A percentile compares a stretch with the other conserved stretches of the same genome.
Evolutionary conservation across 2,797 vertebrate species (phyloP).

Genomic region (Aulostomus chinensis): DNA sequence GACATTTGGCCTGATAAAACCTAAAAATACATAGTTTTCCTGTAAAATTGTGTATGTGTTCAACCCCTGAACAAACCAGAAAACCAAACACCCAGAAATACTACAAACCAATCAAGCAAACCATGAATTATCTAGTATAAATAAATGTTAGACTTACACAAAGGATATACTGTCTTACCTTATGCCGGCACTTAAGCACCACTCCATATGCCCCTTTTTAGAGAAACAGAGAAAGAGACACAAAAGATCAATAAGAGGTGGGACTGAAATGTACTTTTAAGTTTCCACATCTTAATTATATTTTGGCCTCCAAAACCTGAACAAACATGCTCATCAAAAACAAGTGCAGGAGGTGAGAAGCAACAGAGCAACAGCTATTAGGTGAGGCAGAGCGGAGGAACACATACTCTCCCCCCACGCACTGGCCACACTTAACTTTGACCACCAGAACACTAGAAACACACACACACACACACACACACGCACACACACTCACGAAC

Average conservation of each 20-base stretch:
- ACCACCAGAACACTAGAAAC: neutral
- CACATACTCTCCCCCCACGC: slow-evolving; percentile 35
- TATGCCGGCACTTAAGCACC: slow-evolving; percentile 86
- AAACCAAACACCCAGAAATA: too few species aligned
- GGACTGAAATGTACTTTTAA: slow-evolving; percentile 3
- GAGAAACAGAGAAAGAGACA: slow-evolving; percentile 22
- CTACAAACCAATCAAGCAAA: neutral
- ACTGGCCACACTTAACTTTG: neutral
- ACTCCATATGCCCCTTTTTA: slow-evolving; percentile 83
- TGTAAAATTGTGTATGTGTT: neutral
- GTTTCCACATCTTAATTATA: slow-evolving; percentile 29
- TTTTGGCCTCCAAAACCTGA: slow-evolving; percentile 22
- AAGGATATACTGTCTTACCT: slow-evolving; percentile 72
- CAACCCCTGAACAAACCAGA: neutral
- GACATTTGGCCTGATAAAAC: too few species aligned
- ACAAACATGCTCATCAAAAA: slow-evolving; percentile 23
- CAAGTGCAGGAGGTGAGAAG: slow-evolving; percentile 32
- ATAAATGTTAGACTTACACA: neutral
- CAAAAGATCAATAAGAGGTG: slow-evolving; percentile 21
- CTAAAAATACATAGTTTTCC: too few species aligned
- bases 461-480: slow-evolving; percentile 14
- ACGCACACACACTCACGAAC: too few species aligned
- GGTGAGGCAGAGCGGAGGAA: slow-evolving; percentile 38
- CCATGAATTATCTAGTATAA: neutral
- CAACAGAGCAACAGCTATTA: slow-evolving; percentile 33